These are phyloP conservation scores for Parnassius apollo DNA, from an alignment of 2,888 invertebrate species.

Conservation along the genomic window DNA sequence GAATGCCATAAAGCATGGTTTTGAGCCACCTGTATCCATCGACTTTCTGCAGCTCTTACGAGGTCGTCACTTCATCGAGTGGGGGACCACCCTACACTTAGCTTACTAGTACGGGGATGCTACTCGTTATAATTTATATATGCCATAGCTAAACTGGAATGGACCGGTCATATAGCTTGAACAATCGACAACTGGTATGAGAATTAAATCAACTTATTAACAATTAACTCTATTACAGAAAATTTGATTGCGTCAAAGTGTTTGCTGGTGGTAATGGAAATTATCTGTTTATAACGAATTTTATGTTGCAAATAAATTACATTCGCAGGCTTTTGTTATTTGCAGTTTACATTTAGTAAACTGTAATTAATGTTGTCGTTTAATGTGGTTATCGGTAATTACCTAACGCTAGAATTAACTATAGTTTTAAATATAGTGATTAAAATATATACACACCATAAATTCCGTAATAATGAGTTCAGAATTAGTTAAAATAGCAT, in stretches of 20 bases:
- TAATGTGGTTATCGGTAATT: constrained; percentile 18
- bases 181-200: too few species aligned
- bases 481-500: background rate
- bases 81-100: too few species aligned
- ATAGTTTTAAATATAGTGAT: background rate
- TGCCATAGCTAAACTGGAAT: too few species aligned
- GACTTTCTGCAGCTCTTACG: too few species aligned
- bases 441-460: background rate
- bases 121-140: too few species aligned
- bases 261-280: constrained; percentile 2
- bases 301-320: constrained; percentile 12
- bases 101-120: too few species aligned
- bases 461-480: background rate
- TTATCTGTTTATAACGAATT: background rate
- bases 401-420: constrained; percentile 4
- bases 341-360: constrained; percentile 11
- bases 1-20: too few species aligned
- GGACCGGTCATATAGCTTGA: too few species aligned
- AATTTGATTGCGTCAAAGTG: background rate
- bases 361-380: constrained; percentile 12
- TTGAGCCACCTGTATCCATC: too few species aligned
- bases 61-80: too few species aligned
- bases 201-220: too few species aligned
- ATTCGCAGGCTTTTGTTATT: constrained; percentile 10
- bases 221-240: too few species aligned